Base-by-base conservation (phyloP, 2,888 invertebrate species). In the Taphrorychus bicolor region DNA sequence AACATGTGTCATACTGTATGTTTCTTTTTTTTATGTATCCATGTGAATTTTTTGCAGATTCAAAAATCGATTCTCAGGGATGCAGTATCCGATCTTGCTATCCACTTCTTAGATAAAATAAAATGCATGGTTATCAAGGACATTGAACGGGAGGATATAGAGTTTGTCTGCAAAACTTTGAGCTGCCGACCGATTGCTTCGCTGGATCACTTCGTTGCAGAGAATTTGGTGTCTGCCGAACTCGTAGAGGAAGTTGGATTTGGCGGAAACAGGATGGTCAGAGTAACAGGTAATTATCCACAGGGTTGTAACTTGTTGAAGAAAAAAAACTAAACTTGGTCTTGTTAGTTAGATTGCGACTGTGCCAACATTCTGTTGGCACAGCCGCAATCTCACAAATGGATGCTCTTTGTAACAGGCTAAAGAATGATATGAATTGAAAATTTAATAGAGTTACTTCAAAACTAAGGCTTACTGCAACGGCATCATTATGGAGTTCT, bases 101-200 rank as follows among this genome's bases (percentile, higher is more conserved):
- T 98, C 74, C 99, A 99, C 82, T 99, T 98, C 84, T 85, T 99
- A 74, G 97, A 98, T 79, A 99, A 99, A 85, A 95, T 98, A 82
- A 99, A 99, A 83, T 96, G 97, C 60, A 92, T 99, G 91, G 98
- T 98, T 0, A 90, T 99, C 58, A 98, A 97, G 82, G 98, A 99
- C 80, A 89, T 99, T 63, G 99, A 99, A 82, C 89, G 99, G 59
- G 98, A 98, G 81, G 98, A 99, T 77, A 94, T 99, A 74, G 96
- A 98, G 78, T 98, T 97, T 82, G 91, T 99, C 17, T 97, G 97
- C 84, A 98, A 97, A 86, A 94, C 95, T 4, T 84, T 98, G 21
- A 92, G 92, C 19, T 97, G 97, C 81, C 88, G 97, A 56, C 99
- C 99, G 0, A 95, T 99, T 75, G 99, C 99, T 3, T 97, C 97